Evolutionary conservation across 1,140 invertebrate species (phyloP).

Genomic region (Copidosoma floridanum): DNA sequence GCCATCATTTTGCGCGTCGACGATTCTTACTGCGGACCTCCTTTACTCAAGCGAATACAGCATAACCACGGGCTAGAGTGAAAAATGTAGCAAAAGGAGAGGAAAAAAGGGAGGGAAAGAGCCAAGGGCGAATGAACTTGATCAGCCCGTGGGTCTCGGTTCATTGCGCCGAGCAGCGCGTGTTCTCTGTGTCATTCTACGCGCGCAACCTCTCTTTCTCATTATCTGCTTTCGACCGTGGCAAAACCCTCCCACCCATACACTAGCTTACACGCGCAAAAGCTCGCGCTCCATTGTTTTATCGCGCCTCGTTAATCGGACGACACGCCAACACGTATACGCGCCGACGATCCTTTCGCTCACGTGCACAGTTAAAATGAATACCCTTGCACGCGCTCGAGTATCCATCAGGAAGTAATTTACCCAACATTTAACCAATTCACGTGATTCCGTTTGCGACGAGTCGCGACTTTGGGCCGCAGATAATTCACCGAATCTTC

Average conservation of each 20-base stretch:
- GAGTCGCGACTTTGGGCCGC: too few relatives aligned
- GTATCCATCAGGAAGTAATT: neutral
- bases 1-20: too few relatives aligned
- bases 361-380: too few relatives aligned
- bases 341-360: neutral
- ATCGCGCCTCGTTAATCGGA: constrained; percentile 25
- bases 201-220: too few relatives aligned
- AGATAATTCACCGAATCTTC: constrained; percentile 13
- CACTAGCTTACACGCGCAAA: neutral
- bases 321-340: constrained; percentile 2
- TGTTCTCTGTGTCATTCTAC: constrained; percentile 8
- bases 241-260: too few relatives aligned
- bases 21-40: too few relatives aligned
- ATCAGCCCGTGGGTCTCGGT: neutral
- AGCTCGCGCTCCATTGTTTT: constrained; percentile 16
- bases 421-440: neutral
- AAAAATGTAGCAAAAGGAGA: too few relatives aligned
- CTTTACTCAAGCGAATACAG: too few relatives aligned
- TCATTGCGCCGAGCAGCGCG: constrained; percentile 5
- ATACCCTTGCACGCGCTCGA: constrained; percentile 1
- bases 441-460: too few relatives aligned
- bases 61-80: too few relatives aligned
- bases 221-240: too few relatives aligned
- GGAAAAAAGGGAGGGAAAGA: neutral
- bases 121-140: constrained; percentile 15